Conservation (phyloP, 2,888 invertebrate species). For the Scelioninae gen. 2 region DNA sequence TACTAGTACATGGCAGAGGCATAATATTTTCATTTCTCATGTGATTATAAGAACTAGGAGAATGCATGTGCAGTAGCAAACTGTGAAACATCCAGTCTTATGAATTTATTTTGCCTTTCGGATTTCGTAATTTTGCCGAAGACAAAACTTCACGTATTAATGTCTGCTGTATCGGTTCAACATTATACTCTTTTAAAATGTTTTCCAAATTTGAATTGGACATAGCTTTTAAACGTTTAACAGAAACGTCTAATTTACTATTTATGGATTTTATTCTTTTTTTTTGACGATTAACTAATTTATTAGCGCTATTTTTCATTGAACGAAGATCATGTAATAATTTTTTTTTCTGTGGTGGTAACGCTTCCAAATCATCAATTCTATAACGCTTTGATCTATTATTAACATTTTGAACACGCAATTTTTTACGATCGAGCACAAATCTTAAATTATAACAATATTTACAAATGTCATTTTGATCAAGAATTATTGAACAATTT, state of each 20-base stretch:
- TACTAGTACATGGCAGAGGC: constrained; percentile 3
- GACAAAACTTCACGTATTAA: not conserved
- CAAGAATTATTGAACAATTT: too few species aligned
- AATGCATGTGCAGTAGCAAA: constrained; percentile 1
- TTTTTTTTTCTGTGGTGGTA: not conserved
- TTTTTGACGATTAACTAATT: not conserved
- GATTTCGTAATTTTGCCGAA: not conserved
- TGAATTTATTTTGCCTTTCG: not conserved
- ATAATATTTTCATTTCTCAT: not conserved
- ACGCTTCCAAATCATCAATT: not conserved
- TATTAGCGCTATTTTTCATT: not conserved
- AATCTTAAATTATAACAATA: too few species aligned
- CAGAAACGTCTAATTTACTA: too few species aligned
- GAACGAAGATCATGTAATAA: not conserved
- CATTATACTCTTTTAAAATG: too few species aligned
- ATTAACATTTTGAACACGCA: too few species aligned
- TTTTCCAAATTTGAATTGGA: too few species aligned
- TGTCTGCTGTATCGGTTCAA: too few species aligned
- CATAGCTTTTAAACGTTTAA: too few species aligned
- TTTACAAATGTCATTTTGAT: too few species aligned
- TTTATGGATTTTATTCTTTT: not conserved
- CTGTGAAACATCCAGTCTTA: constrained; percentile 1
- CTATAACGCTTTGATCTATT: not conserved
- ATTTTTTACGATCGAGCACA: too few species aligned
- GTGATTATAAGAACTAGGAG: not conserved